These are phyloP conservation scores for Catocala sponsa DNA, from an alignment of 2,888 invertebrate species.

Conservation along the genomic window DNA sequence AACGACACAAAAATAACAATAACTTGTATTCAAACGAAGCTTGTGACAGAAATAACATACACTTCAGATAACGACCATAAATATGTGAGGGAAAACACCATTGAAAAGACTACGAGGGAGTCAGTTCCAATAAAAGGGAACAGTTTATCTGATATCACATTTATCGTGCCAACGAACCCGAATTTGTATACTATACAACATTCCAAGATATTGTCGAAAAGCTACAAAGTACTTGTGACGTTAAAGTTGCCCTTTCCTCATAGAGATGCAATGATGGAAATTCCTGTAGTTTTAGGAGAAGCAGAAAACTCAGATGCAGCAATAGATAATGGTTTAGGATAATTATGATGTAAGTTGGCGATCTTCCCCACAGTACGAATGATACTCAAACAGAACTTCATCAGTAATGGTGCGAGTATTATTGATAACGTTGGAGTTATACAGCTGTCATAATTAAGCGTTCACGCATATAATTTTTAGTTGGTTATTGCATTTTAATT, in stretches of 20 bases:
- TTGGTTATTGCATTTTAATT: too few relatives aligned
- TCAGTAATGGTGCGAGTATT: neutral
- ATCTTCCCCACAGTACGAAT: neutral
- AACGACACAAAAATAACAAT: conserved; percentile 22
- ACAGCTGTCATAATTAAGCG: too few relatives aligned
- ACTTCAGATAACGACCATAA: conserved; percentile 2
- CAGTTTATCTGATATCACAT: conserved; percentile 14
- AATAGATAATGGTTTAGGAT: neutral
- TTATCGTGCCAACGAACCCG: conserved; percentile 34
- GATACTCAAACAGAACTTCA: too few relatives aligned
- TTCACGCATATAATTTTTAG: too few relatives aligned
- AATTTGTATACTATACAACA: conserved; percentile 52
- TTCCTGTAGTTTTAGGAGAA: conserved; percentile 56
- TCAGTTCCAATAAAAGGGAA: conserved; percentile 30
- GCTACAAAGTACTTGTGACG: conserved; percentile 49
- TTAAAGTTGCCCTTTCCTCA: conserved; percentile 51
- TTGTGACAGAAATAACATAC: conserved; percentile 15
- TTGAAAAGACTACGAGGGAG: neutral
- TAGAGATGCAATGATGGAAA: conserved; percentile 39
- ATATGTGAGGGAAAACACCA: neutral
- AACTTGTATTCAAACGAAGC: conserved; percentile 15
- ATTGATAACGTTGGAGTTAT: neutral
- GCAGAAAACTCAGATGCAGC: neutral
- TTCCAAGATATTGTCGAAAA: conserved; percentile 42
- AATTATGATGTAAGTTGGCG: neutral